Evolutionary conservation across 2,113 vertebrate genomes (phyloP).

Genomic region (Malurus elegans): DNA sequence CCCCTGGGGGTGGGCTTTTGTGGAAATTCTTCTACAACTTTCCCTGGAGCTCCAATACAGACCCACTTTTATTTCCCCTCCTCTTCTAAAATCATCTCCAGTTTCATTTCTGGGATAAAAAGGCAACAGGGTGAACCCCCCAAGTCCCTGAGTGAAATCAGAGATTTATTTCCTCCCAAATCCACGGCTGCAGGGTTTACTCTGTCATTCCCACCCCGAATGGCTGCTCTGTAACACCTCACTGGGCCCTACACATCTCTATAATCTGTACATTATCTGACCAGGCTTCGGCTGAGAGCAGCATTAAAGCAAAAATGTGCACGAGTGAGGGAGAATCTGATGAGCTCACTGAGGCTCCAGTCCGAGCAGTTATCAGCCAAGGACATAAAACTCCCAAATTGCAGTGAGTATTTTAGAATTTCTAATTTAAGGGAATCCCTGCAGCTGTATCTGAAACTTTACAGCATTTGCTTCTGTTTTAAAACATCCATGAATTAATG

Average conservation of each 20-base stretch:
- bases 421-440: conserved; percentile 18
- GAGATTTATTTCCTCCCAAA: background rate
- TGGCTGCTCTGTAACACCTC: background rate
- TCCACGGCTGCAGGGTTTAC: background rate
- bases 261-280: background rate
- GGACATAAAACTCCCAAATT: background rate
- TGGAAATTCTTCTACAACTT: too few relatives aligned
- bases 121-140: background rate
- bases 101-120: too few relatives aligned
- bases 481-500: background rate
- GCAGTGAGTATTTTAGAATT: background rate
- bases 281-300: background rate
- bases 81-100: too few relatives aligned
- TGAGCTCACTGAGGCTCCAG: background rate
- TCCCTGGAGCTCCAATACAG: too few relatives aligned
- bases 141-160: background rate
- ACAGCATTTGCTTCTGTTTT: background rate
- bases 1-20: too few relatives aligned
- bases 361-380: background rate
- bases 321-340: background rate
- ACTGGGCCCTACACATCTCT: background rate
- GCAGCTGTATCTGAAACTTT: background rate
- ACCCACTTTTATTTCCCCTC: too few relatives aligned
- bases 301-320: conserved; percentile 26
- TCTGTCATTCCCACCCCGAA: background rate